phyloP scores from a whole-genome alignment of 1,140 invertebrate genomes.

The Sesamia nonagrioides region DNA sequence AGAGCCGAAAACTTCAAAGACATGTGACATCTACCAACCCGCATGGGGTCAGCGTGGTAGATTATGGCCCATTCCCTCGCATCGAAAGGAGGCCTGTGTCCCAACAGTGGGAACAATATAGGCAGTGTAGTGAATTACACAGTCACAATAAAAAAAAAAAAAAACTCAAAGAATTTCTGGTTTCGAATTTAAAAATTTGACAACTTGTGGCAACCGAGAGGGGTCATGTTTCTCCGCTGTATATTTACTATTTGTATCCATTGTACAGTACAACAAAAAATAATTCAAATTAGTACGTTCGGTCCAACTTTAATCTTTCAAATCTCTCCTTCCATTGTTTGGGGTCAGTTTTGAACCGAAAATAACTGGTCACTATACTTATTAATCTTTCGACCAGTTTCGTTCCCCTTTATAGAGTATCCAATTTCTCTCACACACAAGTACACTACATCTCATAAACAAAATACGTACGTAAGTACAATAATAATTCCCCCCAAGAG shows the following conservation, averaged over 20 bases:
- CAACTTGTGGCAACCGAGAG: background rate
- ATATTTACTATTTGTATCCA: background rate
- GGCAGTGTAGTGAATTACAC: no score
- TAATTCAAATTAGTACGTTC: background rate
- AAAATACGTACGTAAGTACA: constrained; percentile 30
- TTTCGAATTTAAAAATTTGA: no score
- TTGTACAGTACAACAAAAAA: background rate
- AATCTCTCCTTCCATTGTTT: background rate
- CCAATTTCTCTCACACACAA: constrained; percentile 18
- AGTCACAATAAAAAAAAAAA: no score
- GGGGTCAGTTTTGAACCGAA: background rate
- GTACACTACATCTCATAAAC: constrained; percentile 40
- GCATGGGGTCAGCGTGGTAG: no score
- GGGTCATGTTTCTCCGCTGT: background rate
- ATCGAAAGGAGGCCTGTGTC: no score
- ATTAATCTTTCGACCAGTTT: constrained; percentile 29
- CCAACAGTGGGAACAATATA: no score
- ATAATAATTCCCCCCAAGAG: constrained; percentile 35
- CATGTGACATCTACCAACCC: no score
- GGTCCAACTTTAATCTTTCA: background rate
- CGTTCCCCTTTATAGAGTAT: background rate
- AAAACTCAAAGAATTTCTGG: no score
- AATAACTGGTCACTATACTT: constrained; percentile 11
- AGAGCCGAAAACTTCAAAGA: no score
- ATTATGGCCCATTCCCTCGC: no score